Base-by-base conservation (phyloP, 2,797 vertebrate genomes). In the Agapornis canus region DNA sequence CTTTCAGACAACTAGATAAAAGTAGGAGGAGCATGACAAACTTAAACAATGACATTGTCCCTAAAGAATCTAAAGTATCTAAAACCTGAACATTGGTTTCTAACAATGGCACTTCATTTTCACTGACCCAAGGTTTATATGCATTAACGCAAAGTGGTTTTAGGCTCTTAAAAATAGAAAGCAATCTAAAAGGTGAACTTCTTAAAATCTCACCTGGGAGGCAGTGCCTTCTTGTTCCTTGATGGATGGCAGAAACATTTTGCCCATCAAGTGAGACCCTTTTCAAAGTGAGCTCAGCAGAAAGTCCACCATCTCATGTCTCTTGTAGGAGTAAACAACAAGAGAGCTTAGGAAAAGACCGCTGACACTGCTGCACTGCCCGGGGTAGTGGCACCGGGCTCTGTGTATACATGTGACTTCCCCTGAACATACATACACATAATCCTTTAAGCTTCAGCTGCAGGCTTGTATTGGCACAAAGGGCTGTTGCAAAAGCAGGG, bases 401-500 rank as follows among this genome's bases (percentile, higher is more conserved):
- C 98, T 98, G 98, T 98, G 97, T 98, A 96, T 97, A 97, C 98
- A 98, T 98, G 98, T 98, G 98, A 98, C 98, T 96, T 25, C 69
- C 66, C 66, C 89, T 43, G 84, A 87, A 54, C 94, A 60, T 32
- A 16, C 75, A 20, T 21, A 31, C 88, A 90, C 94, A 32, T 76
- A 71, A 92, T 96, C 82, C 87, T 39, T 82, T 90, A 73, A 94
- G 92, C 95, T 45, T 68, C 66, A n/a, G 86, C 92, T 51, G 63
- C 82, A 43, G 9, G 47, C 94, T 78, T 52, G 71, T 89, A 97
- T 92, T 98, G 98, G 98, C 11, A 17, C 72, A n/a, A 63, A 49
- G 49, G 37, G 71, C 80, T 47, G 32, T 54, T 91, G 80, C 86
- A 86, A 76, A 91, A 96, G 66, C 73, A 59, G 77, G 89, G 76